Conservation (phyloP, 2,113 vertebrate genomes). For the Plotosus lineatus region DNA sequence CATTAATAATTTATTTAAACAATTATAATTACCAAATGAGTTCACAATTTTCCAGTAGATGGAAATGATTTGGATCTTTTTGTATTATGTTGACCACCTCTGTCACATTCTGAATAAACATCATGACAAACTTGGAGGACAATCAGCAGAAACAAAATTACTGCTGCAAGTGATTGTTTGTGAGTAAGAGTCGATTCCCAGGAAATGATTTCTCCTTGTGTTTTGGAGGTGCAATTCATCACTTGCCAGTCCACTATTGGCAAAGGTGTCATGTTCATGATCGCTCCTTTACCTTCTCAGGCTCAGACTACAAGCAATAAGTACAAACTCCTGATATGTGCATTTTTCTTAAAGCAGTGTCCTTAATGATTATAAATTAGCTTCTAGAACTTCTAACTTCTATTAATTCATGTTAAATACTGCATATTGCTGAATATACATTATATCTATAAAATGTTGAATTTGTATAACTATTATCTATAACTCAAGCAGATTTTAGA, state of each 20-base stretch:
- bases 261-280: slow-evolving; percentile 63
- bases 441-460: neutral
- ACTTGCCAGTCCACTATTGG: slow-evolving; percentile 61
- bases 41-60: neutral
- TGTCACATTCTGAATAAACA: slow-evolving; percentile 13
- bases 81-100: neutral
- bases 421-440: neutral
- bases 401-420: neutral
- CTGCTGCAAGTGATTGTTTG: slow-evolving; percentile 43
- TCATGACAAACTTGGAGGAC: slow-evolving; percentile 35
- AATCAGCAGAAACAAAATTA: slow-evolving; percentile 33
- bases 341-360: slow-evolving; percentile 51
- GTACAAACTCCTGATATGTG: slow-evolving; percentile 48
- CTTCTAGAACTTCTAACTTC: neutral
- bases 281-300: slow-evolving; percentile 63
- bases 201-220: slow-evolving; percentile 48
- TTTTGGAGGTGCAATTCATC: slow-evolving; percentile 59
- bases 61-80: neutral
- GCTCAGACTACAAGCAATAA: slow-evolving; percentile 37
- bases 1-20: neutral
- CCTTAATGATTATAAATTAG: slow-evolving; percentile 11
- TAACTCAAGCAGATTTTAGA: neutral
- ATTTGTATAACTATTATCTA: neutral
- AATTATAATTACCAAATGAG: neutral
- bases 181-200: slow-evolving; percentile 43